Evolutionary conservation across 2,888 invertebrate genomes (phyloP).

Genomic region (Quadriops clusia): DNA sequence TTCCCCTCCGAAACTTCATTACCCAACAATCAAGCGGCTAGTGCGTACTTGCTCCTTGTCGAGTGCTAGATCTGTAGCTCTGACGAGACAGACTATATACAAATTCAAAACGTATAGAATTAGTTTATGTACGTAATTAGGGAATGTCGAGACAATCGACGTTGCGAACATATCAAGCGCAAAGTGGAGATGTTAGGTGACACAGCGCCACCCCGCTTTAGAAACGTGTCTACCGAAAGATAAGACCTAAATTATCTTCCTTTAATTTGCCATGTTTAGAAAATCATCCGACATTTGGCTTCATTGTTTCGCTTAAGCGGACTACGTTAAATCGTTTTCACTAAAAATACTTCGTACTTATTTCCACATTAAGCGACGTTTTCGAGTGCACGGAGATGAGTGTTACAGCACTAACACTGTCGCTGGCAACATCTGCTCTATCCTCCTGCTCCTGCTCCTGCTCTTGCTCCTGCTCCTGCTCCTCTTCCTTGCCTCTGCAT

Average conservation of each 20-base stretch:
- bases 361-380: conserved; percentile 15
- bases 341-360: conserved; percentile 18
- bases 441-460: background rate
- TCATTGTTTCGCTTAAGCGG: no score
- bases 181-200: conserved; percentile 23
- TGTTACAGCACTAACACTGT: conserved; percentile 9
- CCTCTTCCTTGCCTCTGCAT: conserved; percentile 9
- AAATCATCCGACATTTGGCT: conserved; percentile 27
- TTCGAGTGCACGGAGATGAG: conserved; percentile 13
- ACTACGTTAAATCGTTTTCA: conserved; percentile 17
- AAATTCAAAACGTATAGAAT: no score
- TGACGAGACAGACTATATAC: no score
- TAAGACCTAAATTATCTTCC: conserved; percentile 33
- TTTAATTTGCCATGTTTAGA: conserved; percentile 33
- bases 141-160: conserved; percentile 25
- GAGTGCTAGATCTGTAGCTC: no score
- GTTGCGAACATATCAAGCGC: conserved; percentile 28
- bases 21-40: no score
- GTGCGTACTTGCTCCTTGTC: no score
- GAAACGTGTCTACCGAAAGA: conserved; percentile 32
- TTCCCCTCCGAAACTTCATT: no score
- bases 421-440: conserved; percentile 12
- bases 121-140: no score
- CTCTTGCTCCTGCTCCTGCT: no score
- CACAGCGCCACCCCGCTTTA: conserved; percentile 20